Evolutionary conservation across 2,888 invertebrate genomes (phyloP).

Genomic region (Eurytoma californica): DNA sequence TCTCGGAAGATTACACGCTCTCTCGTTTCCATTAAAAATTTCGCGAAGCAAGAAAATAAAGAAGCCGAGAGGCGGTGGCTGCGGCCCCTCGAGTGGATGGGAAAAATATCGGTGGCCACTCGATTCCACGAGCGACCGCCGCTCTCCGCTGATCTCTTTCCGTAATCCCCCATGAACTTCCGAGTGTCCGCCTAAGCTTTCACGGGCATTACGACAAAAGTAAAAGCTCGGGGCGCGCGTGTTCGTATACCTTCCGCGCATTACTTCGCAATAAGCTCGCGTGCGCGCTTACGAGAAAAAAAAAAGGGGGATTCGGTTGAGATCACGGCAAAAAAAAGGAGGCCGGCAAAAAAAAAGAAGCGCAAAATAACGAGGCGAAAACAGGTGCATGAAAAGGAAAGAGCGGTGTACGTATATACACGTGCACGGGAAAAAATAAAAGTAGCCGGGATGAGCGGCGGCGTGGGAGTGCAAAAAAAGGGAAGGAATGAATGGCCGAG

Average conservation of each 20-base stretch:
- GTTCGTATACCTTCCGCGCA: constrained; percentile 1
- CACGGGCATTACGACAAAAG: constrained; percentile 21
- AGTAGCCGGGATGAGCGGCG: neutral
- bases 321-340: neutral
- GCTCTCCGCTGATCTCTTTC: constrained; percentile 17
- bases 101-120: neutral
- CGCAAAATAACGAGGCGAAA: neutral
- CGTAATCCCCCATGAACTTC: constrained; percentile 12
- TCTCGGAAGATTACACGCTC: constrained; percentile 2
- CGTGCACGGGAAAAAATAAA: constrained; percentile 2
- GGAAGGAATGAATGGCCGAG: neutral
- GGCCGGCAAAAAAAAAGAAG: neutral
- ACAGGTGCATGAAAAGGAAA: neutral
- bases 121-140: neutral
- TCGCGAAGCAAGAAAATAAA: constrained; percentile 9
- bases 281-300: neutral
- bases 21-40: constrained; percentile 15
- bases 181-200: constrained; percentile 20
- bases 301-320: neutral
- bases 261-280: constrained; percentile 8
- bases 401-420: neutral
- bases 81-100: neutral
- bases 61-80: too few species aligned
- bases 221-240: constrained; percentile 12
- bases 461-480: too few species aligned